Percentiles rank a stretch among this genome's conserved stretches.
Evolutionary conservation across 2,113 vertebrate genomes (phyloP).

Genomic region (Sinocyclocheilus anshuiensis): DNA sequence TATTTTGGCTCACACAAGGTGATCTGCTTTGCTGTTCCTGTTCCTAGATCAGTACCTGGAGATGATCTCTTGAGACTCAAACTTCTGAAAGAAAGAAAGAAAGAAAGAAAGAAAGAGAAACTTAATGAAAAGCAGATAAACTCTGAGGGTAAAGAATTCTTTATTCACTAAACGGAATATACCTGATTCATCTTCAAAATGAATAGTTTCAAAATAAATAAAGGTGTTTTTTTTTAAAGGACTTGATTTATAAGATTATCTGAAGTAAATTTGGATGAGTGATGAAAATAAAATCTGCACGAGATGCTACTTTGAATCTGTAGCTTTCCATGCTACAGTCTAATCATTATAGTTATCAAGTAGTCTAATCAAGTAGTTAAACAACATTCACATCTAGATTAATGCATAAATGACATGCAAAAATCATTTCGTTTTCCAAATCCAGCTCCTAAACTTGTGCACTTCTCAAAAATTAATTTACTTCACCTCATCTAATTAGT

Average conservation of each 20-base stretch:
- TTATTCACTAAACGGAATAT: not conserved
- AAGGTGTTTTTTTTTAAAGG: not conserved
- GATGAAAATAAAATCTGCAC: not conserved
- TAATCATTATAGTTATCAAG: not conserved
- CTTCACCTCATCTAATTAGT: not conserved
- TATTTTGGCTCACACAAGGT: not conserved
- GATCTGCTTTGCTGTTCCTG: not conserved
- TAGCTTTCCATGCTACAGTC: not conserved
- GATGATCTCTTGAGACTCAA: slow-evolving; percentile 5
- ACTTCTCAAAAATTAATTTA: not conserved
- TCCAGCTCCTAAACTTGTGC: not conserved
- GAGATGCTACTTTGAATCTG: not conserved
- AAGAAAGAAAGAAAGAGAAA: not conserved
- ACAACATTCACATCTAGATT: not conserved
- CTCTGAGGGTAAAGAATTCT: not conserved
- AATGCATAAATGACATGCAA: not conserved
- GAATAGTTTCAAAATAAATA: not conserved
- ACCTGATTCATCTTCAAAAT: not conserved
- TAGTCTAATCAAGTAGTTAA: not conserved
- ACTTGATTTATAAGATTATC: not conserved
- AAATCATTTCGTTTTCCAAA: not conserved
- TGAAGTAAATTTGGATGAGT: not conserved
- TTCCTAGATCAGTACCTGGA: slow-evolving; percentile 20
- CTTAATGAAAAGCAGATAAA: not conserved
- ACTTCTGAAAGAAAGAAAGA: not conserved